phyloP scores from a whole-genome alignment of 64 coral and sea anemone genomes.

The Stichodactyla helianthus region DNA sequence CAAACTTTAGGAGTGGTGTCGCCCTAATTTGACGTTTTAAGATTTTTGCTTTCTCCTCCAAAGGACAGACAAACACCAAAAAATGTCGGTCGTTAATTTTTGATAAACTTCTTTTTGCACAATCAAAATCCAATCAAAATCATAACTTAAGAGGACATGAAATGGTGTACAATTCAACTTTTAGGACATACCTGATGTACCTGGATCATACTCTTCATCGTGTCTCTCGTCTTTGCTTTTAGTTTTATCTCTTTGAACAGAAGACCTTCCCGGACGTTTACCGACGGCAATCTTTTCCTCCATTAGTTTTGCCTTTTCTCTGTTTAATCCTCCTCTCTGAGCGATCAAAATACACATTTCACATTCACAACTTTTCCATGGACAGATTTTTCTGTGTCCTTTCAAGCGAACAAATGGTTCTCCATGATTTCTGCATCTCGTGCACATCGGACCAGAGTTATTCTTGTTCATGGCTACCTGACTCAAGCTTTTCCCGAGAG shows the following conservation, averaged over 20 bases:
- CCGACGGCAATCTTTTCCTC: neutral
- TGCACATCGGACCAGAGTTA: neutral
- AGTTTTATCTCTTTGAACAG: neutral
- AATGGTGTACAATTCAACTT: neutral
- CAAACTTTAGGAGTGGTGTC: too few relatives aligned
- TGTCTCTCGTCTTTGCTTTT: neutral
- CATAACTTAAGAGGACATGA: too few relatives aligned
- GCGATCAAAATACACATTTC: conserved; percentile 21
- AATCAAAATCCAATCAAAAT: too few relatives aligned
- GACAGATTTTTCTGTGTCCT: conserved; percentile 20
- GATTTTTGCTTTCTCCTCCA: too few relatives aligned
- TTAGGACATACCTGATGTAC: neutral
- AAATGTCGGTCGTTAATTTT: too few relatives aligned
- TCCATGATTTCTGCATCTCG: conserved; percentile 11
- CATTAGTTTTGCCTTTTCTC: conserved; percentile 4
- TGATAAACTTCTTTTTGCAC: too few relatives aligned
- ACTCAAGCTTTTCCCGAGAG: too few relatives aligned
- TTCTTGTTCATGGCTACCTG: neutral
- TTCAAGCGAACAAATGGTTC: conserved; percentile 16
- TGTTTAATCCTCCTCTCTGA: conserved; percentile 18
- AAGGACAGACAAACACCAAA: too few relatives aligned
- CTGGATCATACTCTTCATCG: neutral
- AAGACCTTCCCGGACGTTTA: neutral
- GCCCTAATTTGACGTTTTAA: too few relatives aligned
- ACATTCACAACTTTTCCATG: neutral